These are phyloP conservation scores for Amphiduros pacificus DNA, from an alignment of 2,888 invertebrate genomes.

Conservation along the genomic window DNA sequence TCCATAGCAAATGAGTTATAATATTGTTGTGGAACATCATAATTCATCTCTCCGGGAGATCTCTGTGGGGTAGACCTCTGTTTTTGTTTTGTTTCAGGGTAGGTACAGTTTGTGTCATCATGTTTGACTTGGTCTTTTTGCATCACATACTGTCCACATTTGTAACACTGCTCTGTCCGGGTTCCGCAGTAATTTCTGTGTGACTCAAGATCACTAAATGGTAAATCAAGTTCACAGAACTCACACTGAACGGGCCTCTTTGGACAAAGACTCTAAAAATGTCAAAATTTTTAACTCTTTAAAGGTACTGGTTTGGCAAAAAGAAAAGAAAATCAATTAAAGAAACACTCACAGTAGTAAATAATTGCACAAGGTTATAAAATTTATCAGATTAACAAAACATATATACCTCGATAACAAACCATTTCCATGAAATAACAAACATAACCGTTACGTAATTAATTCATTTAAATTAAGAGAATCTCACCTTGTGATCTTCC, in stretches of 20 bases:
- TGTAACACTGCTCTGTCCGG: conserved; percentile 71
- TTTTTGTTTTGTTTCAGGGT: conserved; percentile 12
- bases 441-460: not conserved
- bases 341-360: too few relatives aligned
- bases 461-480: not conserved
- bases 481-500: conserved; percentile 54
- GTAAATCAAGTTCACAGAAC: conserved; percentile 71
- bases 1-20: conserved; percentile 11
- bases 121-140: conserved; percentile 72
- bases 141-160: conserved; percentile 73
- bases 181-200: conserved; percentile 75
- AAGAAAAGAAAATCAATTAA: too few relatives aligned
- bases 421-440: not conserved
- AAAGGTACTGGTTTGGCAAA: too few relatives aligned
- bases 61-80: not conserved
- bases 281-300: too few relatives aligned
- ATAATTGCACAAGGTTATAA: too few relatives aligned
- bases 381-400: too few relatives aligned
- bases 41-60: not conserved
- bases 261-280: too few relatives aligned
- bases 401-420: not conserved
- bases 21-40: not conserved
- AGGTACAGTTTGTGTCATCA: conserved; percentile 60
- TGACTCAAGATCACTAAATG: conserved; percentile 66
- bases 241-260: conserved; percentile 67